Evolutionary conservation across 2,888 invertebrate genomes (phyloP), one percentile per base, ranked within the genome.

Genomic region (Drosophila merina): DNA sequence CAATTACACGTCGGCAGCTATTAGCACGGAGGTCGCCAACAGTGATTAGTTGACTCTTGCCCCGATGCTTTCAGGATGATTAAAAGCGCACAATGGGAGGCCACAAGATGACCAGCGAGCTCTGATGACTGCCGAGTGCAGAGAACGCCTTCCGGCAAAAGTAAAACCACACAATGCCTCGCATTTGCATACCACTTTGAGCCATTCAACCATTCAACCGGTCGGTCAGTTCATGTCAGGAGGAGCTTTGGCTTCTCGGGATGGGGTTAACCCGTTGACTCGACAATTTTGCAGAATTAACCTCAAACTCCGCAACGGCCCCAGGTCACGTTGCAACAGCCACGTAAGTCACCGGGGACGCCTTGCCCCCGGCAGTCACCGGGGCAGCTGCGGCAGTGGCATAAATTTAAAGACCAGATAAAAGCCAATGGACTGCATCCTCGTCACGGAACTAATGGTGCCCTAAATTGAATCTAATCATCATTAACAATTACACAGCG

Each of bases 391-490:
- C 86, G 83, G 74, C 74, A 76, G 77, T 81, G 87, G 87, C 85
- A 86, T 86, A 88, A 86, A 88, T 86, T 88, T 81, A 76, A 77
- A 77, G 85, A 55, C 69, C 52, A 57, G 70, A 76, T 77, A 79
- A 78, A 38, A 48, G 48, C 31, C 38, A 20, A 9, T 20, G 30
- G 30, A 30, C 36, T 42, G 71, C 40, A 14, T 63, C 70, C 70
- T 64, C 75, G 88, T 79, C 86, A 80, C 88, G 80, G 85, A 88
- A 88, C 91, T 91, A 91, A 91, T 91, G 91, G 90, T 90, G 90
- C 90, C 89, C 87, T 88, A 91, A 91, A 91, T 91, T 91, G 91
- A 91, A 89, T 91, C 91, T 91, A 91, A 91, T 91, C 91, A 91
- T 91, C 91, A 91, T 91, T 91, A 91, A 91, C 91, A 91, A 91